Percentiles rank a stretch among this genome's conserved stretches.
phyloP scores from a whole-genome alignment of 2,888 invertebrate genomes.

The Tipula helvola region DNA sequence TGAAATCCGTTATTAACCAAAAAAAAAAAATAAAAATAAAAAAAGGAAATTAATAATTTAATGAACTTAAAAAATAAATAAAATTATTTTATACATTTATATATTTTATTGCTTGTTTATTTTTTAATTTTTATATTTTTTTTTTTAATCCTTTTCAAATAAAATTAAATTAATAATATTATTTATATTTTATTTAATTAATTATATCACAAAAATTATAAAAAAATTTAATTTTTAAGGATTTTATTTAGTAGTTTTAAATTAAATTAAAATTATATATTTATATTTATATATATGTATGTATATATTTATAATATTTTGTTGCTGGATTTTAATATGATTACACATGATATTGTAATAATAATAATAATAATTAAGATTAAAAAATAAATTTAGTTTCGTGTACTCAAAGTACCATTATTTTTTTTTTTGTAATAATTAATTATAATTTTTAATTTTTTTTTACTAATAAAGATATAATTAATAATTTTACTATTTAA shows the following conservation, averaged over 20 bases:
- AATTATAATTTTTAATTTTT: neutral
- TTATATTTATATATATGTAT: neutral
- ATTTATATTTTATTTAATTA: neutral
- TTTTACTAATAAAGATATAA: neutral
- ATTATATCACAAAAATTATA: constrained; percentile 4
- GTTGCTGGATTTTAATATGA: neutral
- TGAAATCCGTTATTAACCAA: neutral
- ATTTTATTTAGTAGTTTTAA: neutral
- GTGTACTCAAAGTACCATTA: neutral
- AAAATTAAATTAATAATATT: neutral
- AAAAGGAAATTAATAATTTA: neutral
- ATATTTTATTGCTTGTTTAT: neutral
- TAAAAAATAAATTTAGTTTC: neutral
- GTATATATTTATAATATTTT: neutral
- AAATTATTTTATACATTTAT: neutral
- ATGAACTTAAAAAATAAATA: neutral
- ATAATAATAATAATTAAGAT: neutral
- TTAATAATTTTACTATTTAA: neutral
- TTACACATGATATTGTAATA: neutral
- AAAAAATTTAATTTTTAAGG: neutral
- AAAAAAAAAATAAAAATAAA: neutral
- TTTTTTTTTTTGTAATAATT: neutral
- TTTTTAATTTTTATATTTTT: neutral
- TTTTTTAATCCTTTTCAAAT: neutral
- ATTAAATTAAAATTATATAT: neutral